Conservation (phyloP, 2,113 vertebrate genomes). For the Lipotes vexillifer region DNA sequence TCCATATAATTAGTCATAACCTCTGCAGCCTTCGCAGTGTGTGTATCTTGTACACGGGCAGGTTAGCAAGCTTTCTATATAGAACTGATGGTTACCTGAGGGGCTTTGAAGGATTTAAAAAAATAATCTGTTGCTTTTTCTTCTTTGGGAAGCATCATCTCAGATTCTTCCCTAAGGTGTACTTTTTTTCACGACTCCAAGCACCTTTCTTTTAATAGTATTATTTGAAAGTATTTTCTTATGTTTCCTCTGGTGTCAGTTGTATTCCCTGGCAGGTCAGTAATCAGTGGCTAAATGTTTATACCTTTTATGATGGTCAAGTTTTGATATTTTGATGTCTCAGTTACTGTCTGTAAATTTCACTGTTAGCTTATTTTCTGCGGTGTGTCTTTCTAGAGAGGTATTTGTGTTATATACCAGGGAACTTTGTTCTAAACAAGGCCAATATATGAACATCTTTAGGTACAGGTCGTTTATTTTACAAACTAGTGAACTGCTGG, state of each 20-base stretch:
- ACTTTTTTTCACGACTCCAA: not conserved
- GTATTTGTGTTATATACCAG: not conserved
- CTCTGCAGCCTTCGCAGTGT: slow-evolving; percentile 13
- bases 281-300: not conserved
- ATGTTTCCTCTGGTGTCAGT: not conserved
- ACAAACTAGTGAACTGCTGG: not conserved
- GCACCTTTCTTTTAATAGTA: slow-evolving; percentile 12
- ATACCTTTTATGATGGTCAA: not conserved
- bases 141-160: not conserved
- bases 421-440: not conserved
- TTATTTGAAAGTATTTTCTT: not conserved
- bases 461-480: not conserved
- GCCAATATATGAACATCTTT: not conserved
- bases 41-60: not conserved
- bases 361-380: not conserved
- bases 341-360: not conserved
- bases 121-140: not conserved
- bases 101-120: slow-evolving; percentile 18
- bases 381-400: not conserved
- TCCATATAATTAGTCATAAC: slow-evolving; percentile 63
- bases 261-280: not conserved
- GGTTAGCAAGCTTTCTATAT: not conserved
- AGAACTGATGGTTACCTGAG: slow-evolving; percentile 21
- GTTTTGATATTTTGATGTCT: not conserved
- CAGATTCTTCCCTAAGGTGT: not conserved